Conservation (phyloP, 2,888 invertebrate species). For the Monochamus alternatus region DNA sequence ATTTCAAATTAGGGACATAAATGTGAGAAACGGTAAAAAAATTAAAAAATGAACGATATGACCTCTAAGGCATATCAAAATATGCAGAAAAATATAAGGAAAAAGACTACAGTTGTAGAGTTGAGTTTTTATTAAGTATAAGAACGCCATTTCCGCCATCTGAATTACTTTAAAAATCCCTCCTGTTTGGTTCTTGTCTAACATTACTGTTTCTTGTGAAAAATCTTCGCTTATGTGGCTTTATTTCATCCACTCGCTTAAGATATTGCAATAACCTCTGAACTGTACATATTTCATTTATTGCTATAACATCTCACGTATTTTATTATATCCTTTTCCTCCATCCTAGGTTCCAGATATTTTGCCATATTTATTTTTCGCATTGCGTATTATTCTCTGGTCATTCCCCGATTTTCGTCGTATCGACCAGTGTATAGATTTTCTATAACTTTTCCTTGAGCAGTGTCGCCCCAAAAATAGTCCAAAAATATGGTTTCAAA, state of each 20-base stretch:
- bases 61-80: no score
- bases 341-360: neutral
- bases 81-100: no score
- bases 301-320: neutral
- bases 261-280: neutral
- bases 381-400: neutral
- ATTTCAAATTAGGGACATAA: no score
- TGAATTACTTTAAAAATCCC: no score
- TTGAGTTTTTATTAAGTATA: no score
- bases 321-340: neutral
- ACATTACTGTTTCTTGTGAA: no score
- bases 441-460: neutral
- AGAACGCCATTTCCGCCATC: no score
- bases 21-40: no score
- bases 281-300: neutral
- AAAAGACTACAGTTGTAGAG: no score
- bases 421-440: neutral
- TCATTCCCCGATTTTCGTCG: neutral
- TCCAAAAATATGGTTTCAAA: neutral
- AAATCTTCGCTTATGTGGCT: slow-evolving; percentile 9
- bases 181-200: no score
- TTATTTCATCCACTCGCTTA: neutral
- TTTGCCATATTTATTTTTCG: neutral
- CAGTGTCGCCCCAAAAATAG: neutral
- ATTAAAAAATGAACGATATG: no score